Percentiles rank a stretch among this genome's conserved stretches.
phyloP scores from a whole-genome alignment of 2,113 vertebrate genomes.

The Gadus macrocephalus region DNA sequence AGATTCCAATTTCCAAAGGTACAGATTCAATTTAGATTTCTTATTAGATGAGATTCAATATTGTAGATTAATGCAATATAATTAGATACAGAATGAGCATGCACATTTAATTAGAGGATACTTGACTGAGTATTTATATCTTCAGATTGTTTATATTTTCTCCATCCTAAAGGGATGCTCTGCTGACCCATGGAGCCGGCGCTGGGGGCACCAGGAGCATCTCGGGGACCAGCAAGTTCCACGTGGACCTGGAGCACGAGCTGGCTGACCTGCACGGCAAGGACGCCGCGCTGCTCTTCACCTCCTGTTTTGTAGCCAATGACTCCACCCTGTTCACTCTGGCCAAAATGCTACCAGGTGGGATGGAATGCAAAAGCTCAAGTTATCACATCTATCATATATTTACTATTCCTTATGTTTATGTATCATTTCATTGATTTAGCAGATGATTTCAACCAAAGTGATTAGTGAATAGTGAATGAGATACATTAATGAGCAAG shows the following conservation, averaged over 20 bases:
- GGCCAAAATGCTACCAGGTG: conserved; percentile 90
- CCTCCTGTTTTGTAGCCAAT: conserved; percentile 92
- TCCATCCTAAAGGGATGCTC: conserved; percentile 72
- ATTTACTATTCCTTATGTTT: too few relatives aligned
- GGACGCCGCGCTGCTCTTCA: conserved; percentile 86
- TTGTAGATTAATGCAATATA: too few relatives aligned
- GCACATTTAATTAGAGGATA: too few relatives aligned
- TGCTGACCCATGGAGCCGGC: conserved; percentile 85
- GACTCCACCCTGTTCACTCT: conserved; percentile 91
- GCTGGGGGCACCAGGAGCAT: conserved; percentile 93
- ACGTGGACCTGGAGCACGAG: conserved; percentile 85
- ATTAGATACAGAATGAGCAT: too few relatives aligned
- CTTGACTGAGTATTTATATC: neutral
- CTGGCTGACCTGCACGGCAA: conserved; percentile 88
- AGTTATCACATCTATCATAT: too few relatives aligned
- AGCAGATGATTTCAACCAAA: too few relatives aligned
- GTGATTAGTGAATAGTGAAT: too few relatives aligned
- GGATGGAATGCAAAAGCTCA: neutral
- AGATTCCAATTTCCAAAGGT: too few relatives aligned
- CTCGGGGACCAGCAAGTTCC: conserved; percentile 91
- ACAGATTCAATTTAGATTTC: too few relatives aligned
- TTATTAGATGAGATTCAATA: too few relatives aligned
- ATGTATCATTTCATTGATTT: too few relatives aligned
- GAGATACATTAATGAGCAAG: too few relatives aligned
- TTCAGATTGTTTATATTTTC: neutral